These are phyloP conservation scores for Acheta domesticus DNA, from an alignment of 2,888 invertebrate species.

Conservation along the genomic window DNA sequence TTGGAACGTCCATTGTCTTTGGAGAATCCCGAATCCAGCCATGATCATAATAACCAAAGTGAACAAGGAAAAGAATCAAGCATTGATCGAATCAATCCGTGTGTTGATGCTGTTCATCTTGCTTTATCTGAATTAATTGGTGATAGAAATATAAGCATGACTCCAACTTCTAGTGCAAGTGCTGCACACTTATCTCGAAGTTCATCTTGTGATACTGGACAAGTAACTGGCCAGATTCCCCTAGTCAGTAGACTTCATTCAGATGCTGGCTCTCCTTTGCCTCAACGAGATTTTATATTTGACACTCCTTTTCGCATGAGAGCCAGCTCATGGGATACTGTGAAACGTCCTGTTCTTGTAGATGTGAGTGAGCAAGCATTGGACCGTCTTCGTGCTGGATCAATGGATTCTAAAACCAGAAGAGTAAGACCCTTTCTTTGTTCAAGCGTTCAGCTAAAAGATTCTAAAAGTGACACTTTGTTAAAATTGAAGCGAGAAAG, in stretches of 20 bases:
- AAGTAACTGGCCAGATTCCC: slow-evolving; percentile 24
- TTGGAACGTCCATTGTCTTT: neutral
- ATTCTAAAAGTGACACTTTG: neutral
- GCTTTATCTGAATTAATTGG: slow-evolving; percentile 2
- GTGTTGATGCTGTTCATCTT: neutral
- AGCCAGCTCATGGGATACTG: slow-evolving; percentile 42
- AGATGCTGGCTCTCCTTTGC: slow-evolving; percentile 29
- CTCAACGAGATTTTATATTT: slow-evolving; percentile 28
- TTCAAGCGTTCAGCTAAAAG: neutral
- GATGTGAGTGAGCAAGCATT: slow-evolving; percentile 34
- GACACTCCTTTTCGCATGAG: slow-evolving; percentile 40
- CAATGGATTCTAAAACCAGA: slow-evolving; percentile 40
- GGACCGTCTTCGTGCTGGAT: slow-evolving; percentile 40
- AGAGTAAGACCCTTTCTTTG: neutral
- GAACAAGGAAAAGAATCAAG: neutral
- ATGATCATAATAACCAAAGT: neutral
- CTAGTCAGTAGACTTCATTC: slow-evolving; percentile 26
- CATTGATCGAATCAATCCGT: neutral
- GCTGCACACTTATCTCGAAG: slow-evolving; percentile 29
- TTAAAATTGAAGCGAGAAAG: neutral
- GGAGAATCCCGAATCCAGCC: neutral
- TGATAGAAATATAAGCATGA: neutral
- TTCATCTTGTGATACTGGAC: slow-evolving; percentile 32
- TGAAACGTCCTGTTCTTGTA: slow-evolving; percentile 37
- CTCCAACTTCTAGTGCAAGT: neutral